Evolutionary conservation across 2,888 invertebrate species (phyloP), one percentile per base, ranked within the genome.

Genomic region (Drosophila quinaria): DNA sequence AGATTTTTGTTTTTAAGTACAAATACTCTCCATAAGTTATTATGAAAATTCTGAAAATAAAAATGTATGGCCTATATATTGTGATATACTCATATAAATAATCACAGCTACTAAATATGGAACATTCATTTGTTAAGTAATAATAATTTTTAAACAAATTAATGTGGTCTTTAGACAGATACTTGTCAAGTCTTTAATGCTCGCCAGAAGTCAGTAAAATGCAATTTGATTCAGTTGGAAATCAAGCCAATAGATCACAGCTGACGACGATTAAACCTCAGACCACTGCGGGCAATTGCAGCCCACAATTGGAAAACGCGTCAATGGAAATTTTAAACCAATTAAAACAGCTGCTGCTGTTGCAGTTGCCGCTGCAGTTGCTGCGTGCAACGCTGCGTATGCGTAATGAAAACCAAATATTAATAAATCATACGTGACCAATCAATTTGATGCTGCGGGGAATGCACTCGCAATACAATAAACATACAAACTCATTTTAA

Each of bases 331-430:
- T 84, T 84, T 69, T 87, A 84, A 84, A 81, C 84, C 84, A 87
- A 87, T 85, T 80, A 85, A 87, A 85, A 87, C 85, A 84, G 85
- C 80, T 85, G 85, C 86, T 63, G 72, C 70, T 49, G 58, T 59
- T 60, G 67, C 44, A 10, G 49, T 35, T 39, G 25, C 50, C 8
- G 19, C 35, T 56, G 17, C 51, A 29, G 29, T 19, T 41, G 19
- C 52, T 9, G 51, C 42, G 41, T 47, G 42, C 70, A 72, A 82
- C 82, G 70, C 66, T 65, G 71, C 85, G 85, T 80, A 87, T 86
- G 87, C 87, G 85, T 86, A 86, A 86, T 86, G 88, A 86, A 86
- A 85, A 81, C 83, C 73, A 87, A 85, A 87, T 85, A 85, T 85
- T 85, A 82, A 86, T 87, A 86, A 86, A 86, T 86, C 86, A 86